These are phyloP conservation scores for Pelosia muscerda DNA, from an alignment of 2,888 invertebrate genomes.

Conservation along the genomic window DNA sequence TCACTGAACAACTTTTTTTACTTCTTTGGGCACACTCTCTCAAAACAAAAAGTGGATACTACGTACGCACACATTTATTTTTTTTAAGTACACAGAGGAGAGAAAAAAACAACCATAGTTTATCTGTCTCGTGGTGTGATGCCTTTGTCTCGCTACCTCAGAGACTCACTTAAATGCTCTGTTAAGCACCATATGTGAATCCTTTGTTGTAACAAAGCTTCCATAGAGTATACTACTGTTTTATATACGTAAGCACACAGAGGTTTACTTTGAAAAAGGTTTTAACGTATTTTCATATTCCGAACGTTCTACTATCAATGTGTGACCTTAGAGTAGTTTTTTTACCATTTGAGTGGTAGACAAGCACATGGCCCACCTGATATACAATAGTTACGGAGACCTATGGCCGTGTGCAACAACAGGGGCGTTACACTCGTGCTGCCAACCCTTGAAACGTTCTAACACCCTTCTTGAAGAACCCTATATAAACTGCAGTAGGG, in stretches of 20 bases:
- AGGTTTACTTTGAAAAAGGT: neutral
- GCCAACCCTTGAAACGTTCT: too few relatives aligned
- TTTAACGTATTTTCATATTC: too few relatives aligned
- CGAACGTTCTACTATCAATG: neutral
- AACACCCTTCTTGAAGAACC: too few relatives aligned
- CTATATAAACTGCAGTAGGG: too few relatives aligned
- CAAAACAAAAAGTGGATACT: neutral
- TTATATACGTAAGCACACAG: conserved; percentile 20
- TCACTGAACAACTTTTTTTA: neutral
- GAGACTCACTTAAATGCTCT: conserved; percentile 52
- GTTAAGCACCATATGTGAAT: conserved; percentile 53
- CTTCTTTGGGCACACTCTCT: too few relatives aligned
- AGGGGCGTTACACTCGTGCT: too few relatives aligned
- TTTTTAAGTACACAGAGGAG: conserved; percentile 36
- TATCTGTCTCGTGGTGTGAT: conserved; percentile 61
- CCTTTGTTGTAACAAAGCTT: conserved; percentile 57
- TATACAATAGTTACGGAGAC: too few relatives aligned
- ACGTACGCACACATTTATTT: conserved; percentile 3
- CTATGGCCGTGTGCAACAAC: too few relatives aligned
- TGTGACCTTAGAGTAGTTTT: neutral
- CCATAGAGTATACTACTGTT: conserved; percentile 45
- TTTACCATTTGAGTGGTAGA: too few relatives aligned
- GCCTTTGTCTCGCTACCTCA: conserved; percentile 54
- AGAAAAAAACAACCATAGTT: conserved; percentile 47
- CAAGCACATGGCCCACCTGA: too few relatives aligned